Base-by-base conservation (phyloP, 1,140 invertebrate species). In the Drosophila fuyamai region DNA sequence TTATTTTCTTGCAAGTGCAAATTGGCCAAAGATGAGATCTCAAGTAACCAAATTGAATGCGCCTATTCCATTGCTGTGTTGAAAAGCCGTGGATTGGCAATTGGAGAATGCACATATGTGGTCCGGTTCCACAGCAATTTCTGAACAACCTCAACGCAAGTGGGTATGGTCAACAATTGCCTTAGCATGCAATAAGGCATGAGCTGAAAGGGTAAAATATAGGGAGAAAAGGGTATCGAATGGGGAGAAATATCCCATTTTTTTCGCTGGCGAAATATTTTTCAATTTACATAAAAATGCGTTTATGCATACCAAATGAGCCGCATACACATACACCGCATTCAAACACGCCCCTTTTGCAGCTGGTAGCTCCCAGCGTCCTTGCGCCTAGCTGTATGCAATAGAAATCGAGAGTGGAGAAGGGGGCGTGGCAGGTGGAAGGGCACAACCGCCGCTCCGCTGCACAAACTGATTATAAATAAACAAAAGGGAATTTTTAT, bases 381-480 rank as follows among this genome's bases (percentile, higher is more conserved):
- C 73, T 65, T 81, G 79, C 75, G 82, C 82, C 82, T 72, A 78
- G 58, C 56, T 35, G 55, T 81, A 63, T 86, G 81, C 82, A 85
- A 61, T 77, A 62, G 63, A 51, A 70, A 62, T 50, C 16, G 38
- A 46, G 38, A 12, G 44, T 36, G 40, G 27, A 46, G 56, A 46
- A 62, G 50, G 60, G 12, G 38, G 55, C 41, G 27, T 56, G 50
- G 50, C 54, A 41, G 58, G 56, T 59, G 67, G 27, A 50, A 65
- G 59, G 65, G 43, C 43, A 16, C n/a, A 13, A 53, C 23, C 66
- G 47, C 18, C 63, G 83, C 83, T 71, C 79, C 72, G 83, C 68
- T 86, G 83, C 83, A 86, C 83, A 86, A 86, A 86, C 84, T 86
- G 83, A 86, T 86, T 86, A 86, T 86, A 86, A 86, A 86, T 86